Evolutionary conservation across 2,888 invertebrate genomes (phyloP).

Genomic region (Caenorhabditis angaria): DNA sequence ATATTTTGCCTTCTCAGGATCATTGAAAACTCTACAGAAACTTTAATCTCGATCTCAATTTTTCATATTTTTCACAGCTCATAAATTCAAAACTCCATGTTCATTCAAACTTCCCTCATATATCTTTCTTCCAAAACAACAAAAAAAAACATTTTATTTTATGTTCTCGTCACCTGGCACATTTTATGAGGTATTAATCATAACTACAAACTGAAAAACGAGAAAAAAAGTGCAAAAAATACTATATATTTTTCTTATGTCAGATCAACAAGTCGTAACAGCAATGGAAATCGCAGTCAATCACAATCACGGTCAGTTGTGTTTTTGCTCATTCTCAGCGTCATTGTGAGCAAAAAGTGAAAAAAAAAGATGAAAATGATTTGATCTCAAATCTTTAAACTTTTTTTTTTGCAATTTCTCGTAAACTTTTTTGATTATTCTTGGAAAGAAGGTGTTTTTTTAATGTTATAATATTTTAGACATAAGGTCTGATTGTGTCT

Average conservation of each 20-base stretch:
- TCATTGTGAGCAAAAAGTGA: not conserved
- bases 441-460: too few species aligned
- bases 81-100: not conserved
- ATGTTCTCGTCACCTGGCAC: not conserved
- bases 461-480: too few species aligned
- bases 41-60: too few species aligned
- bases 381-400: slow-evolving; percentile 2
- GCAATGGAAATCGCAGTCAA: slow-evolving; percentile 42
- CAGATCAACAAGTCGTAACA: slow-evolving; percentile 38
- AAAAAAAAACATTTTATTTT: not conserved
- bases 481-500: too few species aligned
- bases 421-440: too few species aligned
- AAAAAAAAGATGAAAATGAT: not conserved
- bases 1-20: too few species aligned
- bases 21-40: too few species aligned
- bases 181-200: not conserved
- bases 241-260: slow-evolving; percentile 4
- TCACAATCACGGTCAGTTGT: slow-evolving; percentile 45
- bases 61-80: not conserved
- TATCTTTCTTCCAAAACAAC: not conserved
- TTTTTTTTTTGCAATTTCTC: not conserved
- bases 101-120: not conserved
- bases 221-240: not conserved
- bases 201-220: not conserved
- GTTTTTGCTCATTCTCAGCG: slow-evolving; percentile 8